These are phyloP conservation scores for Eremophila alpestris DNA, from an alignment of 2,797 vertebrate genomes.

Conservation along the genomic window DNA sequence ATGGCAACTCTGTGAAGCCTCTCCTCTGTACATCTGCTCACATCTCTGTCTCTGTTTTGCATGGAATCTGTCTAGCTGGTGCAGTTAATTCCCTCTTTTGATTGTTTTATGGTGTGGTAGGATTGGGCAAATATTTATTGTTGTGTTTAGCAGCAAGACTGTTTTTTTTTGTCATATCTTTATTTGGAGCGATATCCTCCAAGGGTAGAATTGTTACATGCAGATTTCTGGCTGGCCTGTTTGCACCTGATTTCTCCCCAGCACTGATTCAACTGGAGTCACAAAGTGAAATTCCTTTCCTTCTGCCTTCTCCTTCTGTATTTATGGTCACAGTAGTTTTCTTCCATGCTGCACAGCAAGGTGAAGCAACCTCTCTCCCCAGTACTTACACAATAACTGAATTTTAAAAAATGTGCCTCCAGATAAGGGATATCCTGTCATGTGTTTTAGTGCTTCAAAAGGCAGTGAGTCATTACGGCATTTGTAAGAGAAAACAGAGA, in stretches of 20 bases:
- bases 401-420: not conserved
- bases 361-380: not conserved
- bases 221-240: not conserved
- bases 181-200: not conserved
- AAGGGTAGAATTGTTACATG: not conserved
- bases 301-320: not conserved
- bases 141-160: not conserved
- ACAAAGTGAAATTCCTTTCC: not conserved
- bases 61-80: not conserved
- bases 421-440: not conserved
- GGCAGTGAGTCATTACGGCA: not conserved
- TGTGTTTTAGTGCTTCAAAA: not conserved
- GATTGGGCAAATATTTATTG: not conserved
- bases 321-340: not conserved
- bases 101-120: not conserved
- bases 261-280: not conserved
- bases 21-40: not conserved
- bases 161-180: not conserved
- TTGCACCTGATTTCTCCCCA: not conserved
- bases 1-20: not conserved
- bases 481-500: not conserved
- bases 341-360: not conserved
- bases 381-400: not conserved
- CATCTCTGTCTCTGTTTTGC: not conserved
- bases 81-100: not conserved